Evolutionary conservation across 1,140 invertebrate genomes (phyloP), one percentile per base, ranked within the genome.

Genomic region (Euwallacea similis): DNA sequence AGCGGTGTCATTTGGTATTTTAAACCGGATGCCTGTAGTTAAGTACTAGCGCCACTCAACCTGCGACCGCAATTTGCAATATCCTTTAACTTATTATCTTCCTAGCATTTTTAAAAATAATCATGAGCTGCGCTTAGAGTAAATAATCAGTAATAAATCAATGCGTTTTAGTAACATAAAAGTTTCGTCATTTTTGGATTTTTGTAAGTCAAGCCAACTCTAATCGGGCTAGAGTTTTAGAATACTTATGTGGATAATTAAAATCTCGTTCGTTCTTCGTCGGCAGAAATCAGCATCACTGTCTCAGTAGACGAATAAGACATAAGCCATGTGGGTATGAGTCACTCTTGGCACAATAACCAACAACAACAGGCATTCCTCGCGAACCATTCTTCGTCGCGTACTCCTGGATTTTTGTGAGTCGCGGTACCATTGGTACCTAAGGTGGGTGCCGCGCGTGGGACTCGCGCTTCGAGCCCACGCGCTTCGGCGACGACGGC

Each of bases 401-500:
- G 68, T 71, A 71, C 69, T 71, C 50, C 69, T 66, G 69, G 62
- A 71, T 67, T 67, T 72, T 67, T 68, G 71, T 72, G 43, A 70
- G 66, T 63, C 61, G 68, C 60, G 68, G 69, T 71, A 66, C 73
- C 43, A 69, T 54, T 69, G 63, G 21, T 16, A 15, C n/a, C 60
- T 15, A 72, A 63, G 69, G 59, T 69, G 67, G 71, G 72, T 70
- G 47, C 64, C 68, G 69, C 68, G 68, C 72, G 69, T 71, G 69
- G 74, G 66, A 71, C 70, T 72, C 64, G 69, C 74, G 62, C 69
- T 67, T 54, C 53, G 46, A 62, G 60, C 74, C 72, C 69, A 74
- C 71, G 74, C 69, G 59, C 65, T 59, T 64, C 54, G 53, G 41
- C 54, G 46, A 71, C 69, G 69, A 47, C 69, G 69, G 69, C 62